Conservation (phyloP, 2,113 vertebrate genomes). For the Colaptes auratus region DNA sequence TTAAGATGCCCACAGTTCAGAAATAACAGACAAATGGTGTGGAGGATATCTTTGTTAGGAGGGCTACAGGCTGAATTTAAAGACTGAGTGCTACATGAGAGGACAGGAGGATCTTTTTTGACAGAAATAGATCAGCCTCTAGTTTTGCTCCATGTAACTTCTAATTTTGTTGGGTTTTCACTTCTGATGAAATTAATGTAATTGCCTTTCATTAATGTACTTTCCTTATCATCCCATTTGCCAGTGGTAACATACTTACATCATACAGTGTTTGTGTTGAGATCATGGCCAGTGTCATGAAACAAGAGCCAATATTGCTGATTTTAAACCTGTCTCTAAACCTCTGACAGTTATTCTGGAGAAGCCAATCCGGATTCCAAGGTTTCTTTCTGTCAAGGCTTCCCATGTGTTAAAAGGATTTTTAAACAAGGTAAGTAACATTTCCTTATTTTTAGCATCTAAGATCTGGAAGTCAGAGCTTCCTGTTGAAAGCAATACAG, state of each 20-base stretch:
- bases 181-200: no score
- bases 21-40: not conserved
- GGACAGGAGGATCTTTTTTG: not conserved
- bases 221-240: not conserved
- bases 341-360: conserved; percentile 91
- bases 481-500: conserved; percentile 43
- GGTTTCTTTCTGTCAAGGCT: conserved; percentile 98
- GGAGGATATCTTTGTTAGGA: not conserved
- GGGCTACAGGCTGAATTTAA: not conserved
- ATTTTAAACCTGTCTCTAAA: conserved; percentile 42
- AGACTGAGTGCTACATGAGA: not conserved
- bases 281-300: not conserved
- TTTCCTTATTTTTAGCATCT: conserved; percentile 58
- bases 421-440: conserved; percentile 92
- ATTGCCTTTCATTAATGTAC: no score
- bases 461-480: conserved; percentile 46
- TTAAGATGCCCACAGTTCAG: not conserved
- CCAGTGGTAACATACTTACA: not conserved
- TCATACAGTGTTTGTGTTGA: not conserved
- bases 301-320: not conserved
- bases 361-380: conserved; percentile 98
- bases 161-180: no score
- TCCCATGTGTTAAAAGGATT: conserved; percentile 98
- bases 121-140: not conserved
- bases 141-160: not conserved